Evolutionary conservation across 2,888 invertebrate genomes (phyloP), one percentile per base, ranked within the genome.

Genomic region (Lepidocyrtinus sp.): DNA sequence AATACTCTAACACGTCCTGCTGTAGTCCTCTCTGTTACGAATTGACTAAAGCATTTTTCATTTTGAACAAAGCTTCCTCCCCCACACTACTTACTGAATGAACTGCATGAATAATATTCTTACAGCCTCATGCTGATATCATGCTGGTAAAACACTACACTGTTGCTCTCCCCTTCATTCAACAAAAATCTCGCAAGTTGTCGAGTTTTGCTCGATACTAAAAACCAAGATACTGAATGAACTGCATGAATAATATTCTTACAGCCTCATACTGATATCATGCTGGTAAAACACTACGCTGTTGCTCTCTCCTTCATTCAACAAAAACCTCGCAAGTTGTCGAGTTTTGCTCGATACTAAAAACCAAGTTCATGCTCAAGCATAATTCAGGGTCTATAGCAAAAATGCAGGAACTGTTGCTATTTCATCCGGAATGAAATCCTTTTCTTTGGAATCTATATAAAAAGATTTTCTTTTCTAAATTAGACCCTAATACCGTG

Each of bases 281-380:
- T 25, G 25, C n/a, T 12, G 61, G 27, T 26, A 22, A 62, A 25
- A n/a, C n/a, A n/a, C n/a, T n/a, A n/a, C n/a, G 71, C 71, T 71
- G 71, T 71, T 71, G 71, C 71, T 61, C 61, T 59, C 70, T 55
- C 36, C 22, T 61, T 61, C 71, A 71, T 71, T 71, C 22, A 71
- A 62, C 26, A 71, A 62, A 62, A 71, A n/a, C 1, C n/a, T n/a
- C n/a, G n/a, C n/a, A 68, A 24, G 2, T 67, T 17, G 22, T 46
- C 17, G 9, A 27, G 26, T 27, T 15, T 67, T 22, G 21, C 3
- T 67, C 22, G 22, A 17, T 5, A 17, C 68, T 68, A 46, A 21
- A 19, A 27, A 65, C 36, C 19, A n/a, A n/a, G n/a, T n/a, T n/a
- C n/a, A 45, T 36, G 21, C 25, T 67, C 65, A 12, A 26, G 5